Conservation (phyloP, 2,888 invertebrate species). For the Nipponacmea schrenckii region DNA sequence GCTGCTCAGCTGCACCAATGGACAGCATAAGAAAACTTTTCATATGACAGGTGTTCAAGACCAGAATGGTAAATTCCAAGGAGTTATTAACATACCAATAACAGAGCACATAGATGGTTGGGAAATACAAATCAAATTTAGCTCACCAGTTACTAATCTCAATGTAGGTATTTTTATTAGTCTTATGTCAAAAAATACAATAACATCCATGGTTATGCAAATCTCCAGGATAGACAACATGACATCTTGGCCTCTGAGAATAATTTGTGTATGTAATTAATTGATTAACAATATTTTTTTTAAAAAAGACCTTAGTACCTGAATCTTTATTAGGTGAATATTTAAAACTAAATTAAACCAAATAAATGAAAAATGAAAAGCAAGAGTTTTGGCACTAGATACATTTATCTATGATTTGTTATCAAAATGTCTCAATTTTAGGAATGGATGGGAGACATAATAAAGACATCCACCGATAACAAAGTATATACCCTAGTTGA, state of each 20-base stretch:
- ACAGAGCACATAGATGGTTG: conserved; percentile 36
- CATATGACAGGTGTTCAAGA: conserved; percentile 28
- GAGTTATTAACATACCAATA: conserved; percentile 35
- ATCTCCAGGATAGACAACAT: too few relatives aligned
- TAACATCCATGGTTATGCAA: too few relatives aligned
- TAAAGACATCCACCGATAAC: conserved; percentile 35
- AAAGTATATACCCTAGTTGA: conserved; percentile 38
- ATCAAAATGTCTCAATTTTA: background rate
- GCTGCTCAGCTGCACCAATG: background rate
- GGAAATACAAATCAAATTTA: conserved; percentile 38
- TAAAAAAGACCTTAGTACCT: too few relatives aligned
- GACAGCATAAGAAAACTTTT: background rate
- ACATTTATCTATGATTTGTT: too few relatives aligned
- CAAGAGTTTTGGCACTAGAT: too few relatives aligned
- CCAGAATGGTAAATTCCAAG: conserved; percentile 36
- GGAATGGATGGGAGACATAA: conserved; percentile 50
- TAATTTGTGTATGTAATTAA: too few relatives aligned
- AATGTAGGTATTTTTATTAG: background rate
- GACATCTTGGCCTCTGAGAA: too few relatives aligned
- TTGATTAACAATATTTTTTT: too few relatives aligned
- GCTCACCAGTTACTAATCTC: conserved; percentile 27
- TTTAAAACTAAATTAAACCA: too few relatives aligned
- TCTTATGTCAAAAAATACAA: too few relatives aligned
- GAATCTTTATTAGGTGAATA: too few relatives aligned
- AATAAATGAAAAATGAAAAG: too few relatives aligned